Evolutionary conservation across 2,113 vertebrate genomes (phyloP).

Genomic region (Paratilapia polleni): DNA sequence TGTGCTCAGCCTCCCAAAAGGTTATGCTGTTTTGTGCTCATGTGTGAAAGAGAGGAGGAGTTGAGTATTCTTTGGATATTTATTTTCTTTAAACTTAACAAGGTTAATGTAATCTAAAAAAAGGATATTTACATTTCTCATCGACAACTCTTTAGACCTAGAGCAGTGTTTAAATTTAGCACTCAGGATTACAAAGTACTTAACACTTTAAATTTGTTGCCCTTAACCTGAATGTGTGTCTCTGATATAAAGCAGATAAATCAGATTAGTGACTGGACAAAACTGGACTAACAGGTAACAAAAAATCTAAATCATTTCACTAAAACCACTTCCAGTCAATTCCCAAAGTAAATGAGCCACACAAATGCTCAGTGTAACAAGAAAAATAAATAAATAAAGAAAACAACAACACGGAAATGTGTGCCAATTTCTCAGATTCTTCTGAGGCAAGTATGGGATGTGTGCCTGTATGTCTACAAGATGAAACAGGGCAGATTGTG

Average conservation of each 20-base stretch:
- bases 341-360: neutral
- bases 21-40: neutral
- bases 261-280: neutral
- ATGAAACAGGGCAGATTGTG: neutral
- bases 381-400: too few relatives aligned
- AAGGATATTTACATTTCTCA: neutral
- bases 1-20: neutral
- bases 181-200: neutral
- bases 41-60: constrained; percentile 21
- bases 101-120: neutral
- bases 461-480: neutral
- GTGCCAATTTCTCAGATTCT: neutral
- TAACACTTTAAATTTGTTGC: neutral
- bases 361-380: too few relatives aligned
- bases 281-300: neutral
- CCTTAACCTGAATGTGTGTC: too few relatives aligned
- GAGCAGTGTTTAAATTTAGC: neutral
- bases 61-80: constrained; percentile 8
- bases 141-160: neutral
- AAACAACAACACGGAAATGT: too few relatives aligned
- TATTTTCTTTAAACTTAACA: neutral
- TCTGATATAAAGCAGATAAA: neutral
- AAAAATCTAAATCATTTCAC: too few relatives aligned
- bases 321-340: neutral
- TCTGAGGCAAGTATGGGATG: neutral